phyloP scores from a whole-genome alignment of 1,140 invertebrate species.

The Bradynema listronoti region DNA sequence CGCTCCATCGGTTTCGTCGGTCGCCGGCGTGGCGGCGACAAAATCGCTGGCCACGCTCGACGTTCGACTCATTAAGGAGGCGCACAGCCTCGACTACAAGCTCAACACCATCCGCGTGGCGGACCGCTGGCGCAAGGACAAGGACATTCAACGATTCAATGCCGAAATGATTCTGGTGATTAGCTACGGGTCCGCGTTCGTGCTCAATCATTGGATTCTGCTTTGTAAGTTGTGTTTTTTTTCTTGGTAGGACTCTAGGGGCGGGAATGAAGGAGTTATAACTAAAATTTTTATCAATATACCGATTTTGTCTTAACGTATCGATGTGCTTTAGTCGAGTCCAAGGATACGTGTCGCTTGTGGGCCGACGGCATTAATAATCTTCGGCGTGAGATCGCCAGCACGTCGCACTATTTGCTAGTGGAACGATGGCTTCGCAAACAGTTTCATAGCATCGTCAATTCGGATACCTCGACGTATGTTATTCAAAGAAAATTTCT shows the following conservation, averaged over 20 bases:
- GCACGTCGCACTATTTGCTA: slow-evolving; percentile 42
- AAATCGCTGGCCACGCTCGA: slow-evolving; percentile 33
- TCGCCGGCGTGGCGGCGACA: slow-evolving; percentile 7
- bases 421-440: slow-evolving; percentile 52
- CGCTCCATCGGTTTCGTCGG: not conserved
- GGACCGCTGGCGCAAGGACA: slow-evolving; percentile 56
- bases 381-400: slow-evolving; percentile 41
- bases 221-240: slow-evolving; percentile 45
- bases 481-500: not conserved
- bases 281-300: not conserved
- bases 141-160: slow-evolving; percentile 47
- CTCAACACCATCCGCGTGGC: slow-evolving; percentile 47
- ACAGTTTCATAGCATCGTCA: slow-evolving; percentile 44
- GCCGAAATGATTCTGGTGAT: slow-evolving; percentile 45
- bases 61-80: slow-evolving; percentile 44
- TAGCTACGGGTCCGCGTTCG: slow-evolving; percentile 44
- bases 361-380: slow-evolving; percentile 50
- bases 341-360: slow-evolving; percentile 26
- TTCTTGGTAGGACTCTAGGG: not conserved
- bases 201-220: slow-evolving; percentile 51
- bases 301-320: slow-evolving; percentile 17
- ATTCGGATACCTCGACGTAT: slow-evolving; percentile 32
- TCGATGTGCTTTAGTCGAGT: slow-evolving; percentile 25
- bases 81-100: slow-evolving; percentile 34
- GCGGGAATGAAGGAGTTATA: not conserved